Evolutionary conservation across 2,888 invertebrate genomes (phyloP).

Genomic region (Cosmia trapezina): DNA sequence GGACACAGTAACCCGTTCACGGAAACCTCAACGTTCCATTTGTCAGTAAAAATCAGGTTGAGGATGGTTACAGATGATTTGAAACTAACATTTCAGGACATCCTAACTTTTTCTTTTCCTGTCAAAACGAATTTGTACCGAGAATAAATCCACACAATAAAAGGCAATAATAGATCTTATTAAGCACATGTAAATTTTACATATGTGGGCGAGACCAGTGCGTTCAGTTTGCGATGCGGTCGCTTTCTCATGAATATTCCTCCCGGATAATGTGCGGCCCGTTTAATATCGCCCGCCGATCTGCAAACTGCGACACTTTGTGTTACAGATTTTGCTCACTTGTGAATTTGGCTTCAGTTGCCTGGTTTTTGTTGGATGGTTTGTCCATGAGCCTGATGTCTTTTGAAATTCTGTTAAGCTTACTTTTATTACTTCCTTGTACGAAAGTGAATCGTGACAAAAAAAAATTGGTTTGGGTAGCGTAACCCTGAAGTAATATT

Average conservation of each 20-base stretch:
- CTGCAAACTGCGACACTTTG: conserved; percentile 63
- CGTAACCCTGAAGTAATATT: not conserved
- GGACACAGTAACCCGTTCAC: not conserved
- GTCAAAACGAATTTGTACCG: too few species aligned
- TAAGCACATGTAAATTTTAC: conserved; percentile 46
- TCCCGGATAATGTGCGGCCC: conserved; percentile 66
- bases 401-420: conserved; percentile 14
- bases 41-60: not conserved
- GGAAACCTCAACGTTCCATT: not conserved
- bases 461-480: not conserved
- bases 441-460: too few species aligned
- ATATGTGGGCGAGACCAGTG: conserved; percentile 38
- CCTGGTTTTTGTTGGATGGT: conserved; percentile 39
- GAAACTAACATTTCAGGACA: not conserved
- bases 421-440: not conserved
- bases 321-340: conserved; percentile 63
- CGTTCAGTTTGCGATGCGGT: conserved; percentile 68
- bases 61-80: not conserved
- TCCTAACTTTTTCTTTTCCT: too few species aligned
- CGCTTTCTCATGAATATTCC: conserved; percentile 76
- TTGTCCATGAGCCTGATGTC: conserved; percentile 29
- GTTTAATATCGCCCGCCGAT: conserved; percentile 72
- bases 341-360: conserved; percentile 39
- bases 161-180: conserved; percentile 27
- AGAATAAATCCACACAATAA: conserved; percentile 16